Evolutionary conservation across 1,140 invertebrate genomes (phyloP).

Genomic region (Probaryconus sp.): DNA sequence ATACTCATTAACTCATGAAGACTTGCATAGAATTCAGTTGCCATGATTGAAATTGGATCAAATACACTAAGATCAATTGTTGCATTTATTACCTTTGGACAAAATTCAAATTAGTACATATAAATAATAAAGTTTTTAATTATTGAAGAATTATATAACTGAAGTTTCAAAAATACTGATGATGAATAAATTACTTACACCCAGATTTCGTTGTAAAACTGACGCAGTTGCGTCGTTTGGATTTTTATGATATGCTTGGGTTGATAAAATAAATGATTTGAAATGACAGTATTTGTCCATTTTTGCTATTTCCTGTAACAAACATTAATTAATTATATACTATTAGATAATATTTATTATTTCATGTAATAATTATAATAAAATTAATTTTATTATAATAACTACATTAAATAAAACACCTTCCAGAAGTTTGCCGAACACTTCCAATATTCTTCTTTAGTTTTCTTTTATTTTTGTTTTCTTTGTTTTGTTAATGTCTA

Average conservation of each 20-base stretch:
- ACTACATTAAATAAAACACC: neutral
- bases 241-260: conserved; percentile 73
- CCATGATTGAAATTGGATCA: conserved; percentile 76
- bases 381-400: neutral
- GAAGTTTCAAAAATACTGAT: too few relatives aligned
- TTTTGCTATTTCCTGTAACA: neutral
- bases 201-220: conserved; percentile 77
- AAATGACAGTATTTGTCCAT: conserved; percentile 71
- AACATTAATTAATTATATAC: neutral
- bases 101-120: too few relatives aligned
- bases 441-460: too few relatives aligned
- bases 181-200: too few relatives aligned
- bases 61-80: conserved; percentile 78
- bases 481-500: too few relatives aligned
- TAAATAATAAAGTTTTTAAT: too few relatives aligned
- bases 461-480: too few relatives aligned
- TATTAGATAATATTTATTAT: neutral
- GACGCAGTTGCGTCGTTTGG: conserved; percentile 72
- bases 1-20: conserved; percentile 76
- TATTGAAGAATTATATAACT: neutral
- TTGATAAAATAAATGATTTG: conserved; percentile 74
- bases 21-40: conserved; percentile 79
- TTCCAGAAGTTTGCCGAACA: too few relatives aligned
- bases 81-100: conserved; percentile 76
- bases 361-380: neutral